Percentiles rank a stretch among this genome's conserved stretches.
Evolutionary conservation across 2,797 vertebrate genomes (phyloP).

Genomic region (Acanthurus lineatus): DNA sequence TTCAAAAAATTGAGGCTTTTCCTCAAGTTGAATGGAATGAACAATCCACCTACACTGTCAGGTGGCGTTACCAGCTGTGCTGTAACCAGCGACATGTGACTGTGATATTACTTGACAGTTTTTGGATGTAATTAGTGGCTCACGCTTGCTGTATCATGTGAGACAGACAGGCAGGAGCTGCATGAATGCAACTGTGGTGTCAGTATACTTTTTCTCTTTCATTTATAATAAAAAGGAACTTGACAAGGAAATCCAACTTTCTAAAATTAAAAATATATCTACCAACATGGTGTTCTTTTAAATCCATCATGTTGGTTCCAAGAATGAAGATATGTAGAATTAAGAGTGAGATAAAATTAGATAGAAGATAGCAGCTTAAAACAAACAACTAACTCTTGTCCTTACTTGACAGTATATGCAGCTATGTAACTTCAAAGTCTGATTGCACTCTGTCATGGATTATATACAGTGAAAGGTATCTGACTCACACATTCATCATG

Average conservation of each 20-base stretch:
- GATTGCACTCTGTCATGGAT: background rate
- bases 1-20: background rate
- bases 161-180: background rate
- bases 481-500: background rate
- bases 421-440: background rate
- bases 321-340: background rate
- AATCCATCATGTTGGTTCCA: background rate
- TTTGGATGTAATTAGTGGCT: background rate
- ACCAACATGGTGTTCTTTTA: background rate
- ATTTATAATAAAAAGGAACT: background rate
- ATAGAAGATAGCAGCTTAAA: background rate
- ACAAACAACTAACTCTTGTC: background rate
- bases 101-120: conserved; percentile 5
- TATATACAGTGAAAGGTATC: background rate
- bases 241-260: background rate
- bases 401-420: background rate
- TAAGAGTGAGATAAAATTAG: no score
- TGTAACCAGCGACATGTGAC: background rate
- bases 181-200: background rate
- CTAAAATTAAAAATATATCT: background rate
- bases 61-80: background rate
- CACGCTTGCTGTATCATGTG: background rate
- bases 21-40: background rate
- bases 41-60: conserved; percentile 21
- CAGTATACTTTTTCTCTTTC: background rate